Evolutionary conservation across 1,140 invertebrate genomes (phyloP).

Genomic region (Sitodiplosis mosellana): DNA sequence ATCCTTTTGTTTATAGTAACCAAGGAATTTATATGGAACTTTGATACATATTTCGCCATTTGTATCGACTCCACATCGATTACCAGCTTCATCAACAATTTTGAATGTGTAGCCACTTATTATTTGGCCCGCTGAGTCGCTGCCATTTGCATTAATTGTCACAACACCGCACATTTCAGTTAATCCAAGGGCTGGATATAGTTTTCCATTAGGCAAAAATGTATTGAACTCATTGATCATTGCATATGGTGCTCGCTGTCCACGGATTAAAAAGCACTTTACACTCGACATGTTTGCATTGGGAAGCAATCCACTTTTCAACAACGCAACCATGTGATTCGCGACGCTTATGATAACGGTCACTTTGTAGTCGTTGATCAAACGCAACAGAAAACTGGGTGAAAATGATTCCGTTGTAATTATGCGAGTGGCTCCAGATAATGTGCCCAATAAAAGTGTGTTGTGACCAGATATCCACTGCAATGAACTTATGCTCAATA

Average conservation of each 20-base stretch:
- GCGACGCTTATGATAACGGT: slow-evolving; percentile 14
- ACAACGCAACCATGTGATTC: slow-evolving; percentile 8
- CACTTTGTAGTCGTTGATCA: slow-evolving; percentile 12
- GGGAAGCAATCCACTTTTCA: background rate
- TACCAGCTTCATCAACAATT: background rate
- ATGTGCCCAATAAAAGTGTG: slow-evolving; percentile 11
- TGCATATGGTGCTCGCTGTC: slow-evolving; percentile 14
- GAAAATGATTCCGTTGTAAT: slow-evolving; percentile 14
- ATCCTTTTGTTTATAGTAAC: background rate
- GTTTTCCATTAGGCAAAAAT: slow-evolving; percentile 14
- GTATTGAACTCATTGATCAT: slow-evolving; percentile 15
- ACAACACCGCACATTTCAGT: slow-evolving; percentile 15
- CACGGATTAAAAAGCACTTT: slow-evolving; percentile 10
- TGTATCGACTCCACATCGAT: background rate
- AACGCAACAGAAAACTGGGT: slow-evolving; percentile 13
- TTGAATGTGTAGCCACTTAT: background rate
- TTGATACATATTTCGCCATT: background rate
- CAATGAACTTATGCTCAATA: slow-evolving; percentile 10
- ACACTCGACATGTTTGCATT: slow-evolving; percentile 1
- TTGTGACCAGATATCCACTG: slow-evolving; percentile 21
- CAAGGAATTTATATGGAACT: background rate
- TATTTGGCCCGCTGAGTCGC: background rate
- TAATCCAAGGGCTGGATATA: slow-evolving; percentile 18
- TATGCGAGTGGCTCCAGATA: slow-evolving; percentile 15
- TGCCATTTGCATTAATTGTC: background rate